phyloP scores from a whole-genome alignment of 2,113 vertebrate genomes.

The Albula goreensis region DNA sequence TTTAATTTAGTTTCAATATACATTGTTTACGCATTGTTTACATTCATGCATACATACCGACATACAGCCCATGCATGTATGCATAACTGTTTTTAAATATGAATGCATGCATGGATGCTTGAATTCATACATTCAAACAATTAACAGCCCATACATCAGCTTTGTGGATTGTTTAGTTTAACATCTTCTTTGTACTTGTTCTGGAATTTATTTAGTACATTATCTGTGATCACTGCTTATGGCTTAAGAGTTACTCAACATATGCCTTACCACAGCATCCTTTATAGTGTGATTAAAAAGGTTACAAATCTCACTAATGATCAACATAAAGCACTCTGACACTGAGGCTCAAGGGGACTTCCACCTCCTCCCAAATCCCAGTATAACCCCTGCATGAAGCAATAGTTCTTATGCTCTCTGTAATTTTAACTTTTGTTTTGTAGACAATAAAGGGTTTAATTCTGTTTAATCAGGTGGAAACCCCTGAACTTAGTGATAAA shows the following conservation, averaged over 20 bases:
- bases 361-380: slow-evolving; percentile 7
- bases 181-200: not conserved
- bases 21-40: not conserved
- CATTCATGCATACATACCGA: slow-evolving; percentile 7
- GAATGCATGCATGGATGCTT: not conserved
- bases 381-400: not conserved
- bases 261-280: not conserved
- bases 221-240: not conserved
- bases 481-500: slow-evolving; percentile 23
- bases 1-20: not conserved
- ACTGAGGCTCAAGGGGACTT: not conserved
- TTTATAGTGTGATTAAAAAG: slow-evolving; percentile 8
- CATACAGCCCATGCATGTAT: not conserved
- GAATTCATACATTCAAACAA: not conserved
- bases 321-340: slow-evolving; percentile 20
- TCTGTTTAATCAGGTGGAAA: not conserved
- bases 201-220: not conserved
- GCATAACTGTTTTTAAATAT: no score
- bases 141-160: no score
- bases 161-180: not conserved
- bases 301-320: slow-evolving; percentile 14
- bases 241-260: slow-evolving; percentile 2
- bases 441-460: slow-evolving; percentile 7
- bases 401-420: not conserved
- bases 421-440: not conserved